Evolutionary conservation across 2,888 invertebrate genomes (phyloP).

Genomic region (Drosophila infuscata): DNA sequence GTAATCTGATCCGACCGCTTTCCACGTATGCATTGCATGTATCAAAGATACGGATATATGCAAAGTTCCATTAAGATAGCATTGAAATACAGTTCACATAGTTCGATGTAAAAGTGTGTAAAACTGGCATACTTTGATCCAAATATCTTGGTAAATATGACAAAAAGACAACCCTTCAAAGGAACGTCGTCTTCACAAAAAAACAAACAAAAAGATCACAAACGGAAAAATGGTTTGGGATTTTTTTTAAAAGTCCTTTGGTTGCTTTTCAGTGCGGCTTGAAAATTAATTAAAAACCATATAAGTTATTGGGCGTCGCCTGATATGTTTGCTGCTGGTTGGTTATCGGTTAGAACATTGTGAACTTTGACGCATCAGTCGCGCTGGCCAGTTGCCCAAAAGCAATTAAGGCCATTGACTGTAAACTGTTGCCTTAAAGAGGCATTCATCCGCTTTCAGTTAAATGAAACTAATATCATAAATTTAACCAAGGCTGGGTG

Average conservation of each 20-base stretch:
- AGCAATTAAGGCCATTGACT: constrained; percentile 11
- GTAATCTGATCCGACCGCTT: neutral
- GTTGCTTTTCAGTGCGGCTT: neutral
- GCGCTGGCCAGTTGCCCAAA: constrained; percentile 18
- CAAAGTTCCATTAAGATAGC: neutral
- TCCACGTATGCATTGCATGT: neutral
- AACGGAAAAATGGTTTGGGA: neutral
- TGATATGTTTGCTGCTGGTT: constrained; percentile 18
- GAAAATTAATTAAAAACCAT: constrained; percentile 65
- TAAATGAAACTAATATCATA: constrained; percentile 38
- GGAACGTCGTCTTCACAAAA: neutral
- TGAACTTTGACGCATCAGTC: constrained; percentile 33
- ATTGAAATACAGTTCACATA: neutral
- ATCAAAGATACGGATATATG: neutral
- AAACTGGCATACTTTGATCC: neutral
- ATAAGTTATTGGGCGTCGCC: constrained; percentile 54
- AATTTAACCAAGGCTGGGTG: constrained; percentile 12
- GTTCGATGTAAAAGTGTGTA: neutral
- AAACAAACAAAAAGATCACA: too few relatives aligned
- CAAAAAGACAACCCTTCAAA: constrained; percentile 23
- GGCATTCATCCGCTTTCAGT: constrained; percentile 4
- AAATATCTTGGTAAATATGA: neutral
- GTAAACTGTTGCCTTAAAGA: constrained; percentile 27
- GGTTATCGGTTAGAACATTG: neutral
- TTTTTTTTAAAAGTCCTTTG: neutral